Base-by-base conservation (phyloP, 1,140 invertebrate genomes). In the Heliconius nattereri region DNA sequence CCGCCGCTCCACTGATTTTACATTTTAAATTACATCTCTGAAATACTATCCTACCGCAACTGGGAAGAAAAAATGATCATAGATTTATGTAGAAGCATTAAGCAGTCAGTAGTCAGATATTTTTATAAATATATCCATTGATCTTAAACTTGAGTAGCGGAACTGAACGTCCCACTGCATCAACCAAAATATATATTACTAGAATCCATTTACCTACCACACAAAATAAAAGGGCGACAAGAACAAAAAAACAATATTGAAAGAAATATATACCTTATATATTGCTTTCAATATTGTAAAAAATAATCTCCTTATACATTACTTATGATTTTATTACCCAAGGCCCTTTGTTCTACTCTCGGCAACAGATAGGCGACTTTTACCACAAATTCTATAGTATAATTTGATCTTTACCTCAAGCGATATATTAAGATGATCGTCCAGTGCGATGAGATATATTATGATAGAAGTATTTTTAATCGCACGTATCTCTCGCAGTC, bases 291-390 rank as follows among this genome's bases (percentile, higher is more conserved):
- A 60, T 60, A 60, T 60, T 60, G 57, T 60, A 60, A 60, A 66
- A 66, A 66, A 16, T 66, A 66, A 66, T 66, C n/a, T 66, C 16
- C 60, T 26, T 66, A 66, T 66, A 66, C 23, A 66, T 66, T 66
- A 66, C 60, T 66, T 66, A 66, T 66, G 60, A 66, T 66, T 29
- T 66, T 66, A 66, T 66, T 66, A 66, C 60, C 60, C 29, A 66
- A 16, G 60, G 60, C 60, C 60, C 60, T 66, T 66, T 66, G 60
- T 66, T 66, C 60, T 66, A 66, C 23, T 11, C 23, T 66, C 60
- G 60, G 16, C 60, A 66, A 66, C 60, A 66, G 23, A 66, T 66
- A 66, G 23, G 60, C 26, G 60, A 66, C 60, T 66, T 66, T 66
- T 66, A 66, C 29, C 60, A 66, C 60, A 66, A 66, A 66, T 66